Evolutionary conservation across 1,140 invertebrate genomes (phyloP), one percentile per base, ranked within the genome.

Genomic region (Ceratina japonica): DNA sequence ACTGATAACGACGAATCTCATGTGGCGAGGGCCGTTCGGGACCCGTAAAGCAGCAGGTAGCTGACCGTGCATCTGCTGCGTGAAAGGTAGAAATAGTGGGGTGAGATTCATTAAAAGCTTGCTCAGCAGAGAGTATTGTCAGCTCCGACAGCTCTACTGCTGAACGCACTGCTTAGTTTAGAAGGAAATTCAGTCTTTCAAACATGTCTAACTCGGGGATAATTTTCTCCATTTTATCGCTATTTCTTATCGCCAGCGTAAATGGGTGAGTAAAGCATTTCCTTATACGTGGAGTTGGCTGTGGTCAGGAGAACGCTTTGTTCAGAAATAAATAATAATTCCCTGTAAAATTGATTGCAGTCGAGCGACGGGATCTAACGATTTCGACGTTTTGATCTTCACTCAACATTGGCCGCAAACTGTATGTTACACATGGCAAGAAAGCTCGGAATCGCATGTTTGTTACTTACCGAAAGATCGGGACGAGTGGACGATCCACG

Each of bases 361-460:
- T 1, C 12, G 3, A 1, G 20, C 10, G 44, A 15, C 18, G 8
- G 3, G 3, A 20, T 75, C 81, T 0, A 58, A 37, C 1, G 92
- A 94, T 37, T 97, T 95, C 93, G 96, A 97, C 88, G 89, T 96
- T 18, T 81, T 97, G 18, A 95, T 97, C 69, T 97, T 97, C 87
- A 96, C 96, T 1, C 96, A 97, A 90, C 94, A 94, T 82, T 97
- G 96, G 96, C 96, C 96, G 0, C 93, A 94, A 37, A 96, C 96
- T 0, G 94, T 95, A 13, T 97, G 97, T 88, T 94, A 94, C 62
- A 91, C 94, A 74, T 97, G 96, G 95, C 93, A 95, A 80, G 93
- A 95, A 71, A 89, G 89, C 63, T 93, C 94, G 49, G 86, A 91
- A 1, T 90, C 88, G 1, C 94, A 96, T 83, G 93, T 91, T 15